Base-by-base conservation (phyloP, 2,888 invertebrate genomes). In the Clostera curtula region DNA sequence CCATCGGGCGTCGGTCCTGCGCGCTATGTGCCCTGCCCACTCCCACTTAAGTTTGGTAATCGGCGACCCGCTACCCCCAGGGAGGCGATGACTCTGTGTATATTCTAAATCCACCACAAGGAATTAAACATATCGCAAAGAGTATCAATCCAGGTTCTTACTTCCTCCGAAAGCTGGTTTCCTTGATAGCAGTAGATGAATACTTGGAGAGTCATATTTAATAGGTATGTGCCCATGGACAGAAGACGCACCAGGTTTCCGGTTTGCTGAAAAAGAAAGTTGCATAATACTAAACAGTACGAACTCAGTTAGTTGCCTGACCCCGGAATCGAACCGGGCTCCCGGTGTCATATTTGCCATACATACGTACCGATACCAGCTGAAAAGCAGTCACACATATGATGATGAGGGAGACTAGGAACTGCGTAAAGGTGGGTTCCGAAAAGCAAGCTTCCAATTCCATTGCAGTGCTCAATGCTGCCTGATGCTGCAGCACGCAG, bases 141-240 rank as follows among this genome's bases (percentile, higher is more conserved):
- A n/a, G n/a, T 12, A 9, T 4, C 9, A 1, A 10, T 9, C 7
- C 7, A 1, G 4, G 12, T 9, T n/a, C 25, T 50, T 44, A 85
- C 86, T 69, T 85, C 79, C 34, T 70, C 69, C 5, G 75, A 65
- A 0, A 86, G 60, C 29, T 83, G 68, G 23, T 77, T 77, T n/a
- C 86, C 86, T 40, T 84, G 85, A 42, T 85, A 86, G 35, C 86
- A 86, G 49, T 84, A 86, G 8, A 85, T 55, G 48, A 83, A 85
- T 3, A 86, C 74, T 56, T 86, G 85, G 29, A 67, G 76, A 35
- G 68, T 65, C 83, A 86, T 85, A 39, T 76, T 76, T 13, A 76
- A 27, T 0, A 82, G 55, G 37, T 83, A 86, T 0, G 74, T 70
- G 1, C 68, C 63, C 71, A 84, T 83, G 0, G 79, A 69, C 8